Evolutionary conservation across 1,140 invertebrate species (phyloP), one percentile per base, ranked within the genome.

Genomic region (Drosophila erecta): DNA sequence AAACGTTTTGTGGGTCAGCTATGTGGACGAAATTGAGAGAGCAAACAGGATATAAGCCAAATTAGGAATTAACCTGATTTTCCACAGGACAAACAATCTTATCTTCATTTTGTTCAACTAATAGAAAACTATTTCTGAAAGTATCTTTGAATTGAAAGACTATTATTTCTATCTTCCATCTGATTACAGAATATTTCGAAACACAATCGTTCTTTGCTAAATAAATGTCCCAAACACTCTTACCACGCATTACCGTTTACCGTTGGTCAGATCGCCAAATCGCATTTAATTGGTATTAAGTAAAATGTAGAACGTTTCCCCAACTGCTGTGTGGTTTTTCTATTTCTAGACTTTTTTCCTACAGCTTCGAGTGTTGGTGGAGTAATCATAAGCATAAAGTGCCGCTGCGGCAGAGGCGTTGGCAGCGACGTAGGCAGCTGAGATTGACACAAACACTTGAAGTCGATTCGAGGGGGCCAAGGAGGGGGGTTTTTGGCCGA

Each of bases 351-450:
- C 20, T 56, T 64, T 35, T 24, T 11, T 12, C 17, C n/a, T 8
- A n/a, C 33, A 22, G 35, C 43, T 33, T 33, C 5, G 14, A 17
- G 40, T 69, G 40, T 56, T 70, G 64, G 24, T 67, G 66, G 66
- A 69, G 66, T 49, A 70, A 70, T 70, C 64, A 70, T 70, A 70
- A 69, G 24, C 66, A 70, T 69, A 69, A 70, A 70, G 50, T 69
- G 50, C 41, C 41, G 49, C 61, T 12, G 64, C n/a, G 47, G 35
- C 62, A 49, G 58, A 47, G 35, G 35, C 60, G 38, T 35, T 43
- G 54, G 50, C 40, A 57, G 24, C 37, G 47, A 22, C 66, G 66
- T 70, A 56, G 64, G 66, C 50, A 47, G 62, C 64, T 55, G 24
- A 51, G 64, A 70, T 70, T 70, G 66, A 70, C 64, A 70, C 66